A percentile compares a stretch with the other conserved stretches of the same genome.
These are phyloP conservation scores for Dasysyrphus albostriatus DNA, from an alignment of 2,888 invertebrate species.

Conservation along the genomic window DNA sequence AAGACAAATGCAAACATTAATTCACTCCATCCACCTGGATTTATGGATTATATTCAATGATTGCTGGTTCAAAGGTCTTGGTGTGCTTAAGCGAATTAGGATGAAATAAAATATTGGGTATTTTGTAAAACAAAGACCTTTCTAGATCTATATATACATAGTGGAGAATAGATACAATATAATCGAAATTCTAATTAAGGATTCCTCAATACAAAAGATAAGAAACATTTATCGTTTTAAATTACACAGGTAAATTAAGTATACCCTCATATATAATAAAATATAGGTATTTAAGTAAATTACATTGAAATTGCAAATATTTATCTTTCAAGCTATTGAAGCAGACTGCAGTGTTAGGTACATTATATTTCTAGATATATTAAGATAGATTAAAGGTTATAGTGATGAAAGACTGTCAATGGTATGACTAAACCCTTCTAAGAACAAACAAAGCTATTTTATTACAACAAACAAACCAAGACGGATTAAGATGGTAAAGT, in stretches of 20 bases:
- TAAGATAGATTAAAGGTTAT: not conserved
- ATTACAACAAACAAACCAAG: not conserved
- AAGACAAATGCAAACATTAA: constrained; percentile 55
- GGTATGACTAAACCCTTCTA: not conserved
- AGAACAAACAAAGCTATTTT: not conserved
- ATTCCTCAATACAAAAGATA: not conserved
- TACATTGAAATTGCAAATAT: constrained; percentile 2
- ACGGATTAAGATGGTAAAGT: not conserved
- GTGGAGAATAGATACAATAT: not conserved
- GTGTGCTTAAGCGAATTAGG: constrained; percentile 3
- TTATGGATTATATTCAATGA: constrained; percentile 61
- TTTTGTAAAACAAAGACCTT: not conserved
- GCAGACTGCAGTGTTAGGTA: not conserved
- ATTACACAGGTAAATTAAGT: not conserved
- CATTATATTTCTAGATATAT: not conserved
- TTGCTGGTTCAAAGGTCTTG: constrained; percentile 7
- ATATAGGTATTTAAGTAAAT: not conserved
- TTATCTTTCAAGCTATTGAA: not conserved
- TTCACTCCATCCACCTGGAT: constrained; percentile 53
- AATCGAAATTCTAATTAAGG: constrained; percentile 7
- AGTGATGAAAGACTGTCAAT: not conserved
- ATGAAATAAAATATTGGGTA: not conserved
- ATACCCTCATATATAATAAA: not conserved
- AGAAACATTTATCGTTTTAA: not conserved
- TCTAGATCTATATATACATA: not conserved